phyloP scores from a whole-genome alignment of 92 coral and sea anemone species.

The Bergia puertoricense region DNA sequence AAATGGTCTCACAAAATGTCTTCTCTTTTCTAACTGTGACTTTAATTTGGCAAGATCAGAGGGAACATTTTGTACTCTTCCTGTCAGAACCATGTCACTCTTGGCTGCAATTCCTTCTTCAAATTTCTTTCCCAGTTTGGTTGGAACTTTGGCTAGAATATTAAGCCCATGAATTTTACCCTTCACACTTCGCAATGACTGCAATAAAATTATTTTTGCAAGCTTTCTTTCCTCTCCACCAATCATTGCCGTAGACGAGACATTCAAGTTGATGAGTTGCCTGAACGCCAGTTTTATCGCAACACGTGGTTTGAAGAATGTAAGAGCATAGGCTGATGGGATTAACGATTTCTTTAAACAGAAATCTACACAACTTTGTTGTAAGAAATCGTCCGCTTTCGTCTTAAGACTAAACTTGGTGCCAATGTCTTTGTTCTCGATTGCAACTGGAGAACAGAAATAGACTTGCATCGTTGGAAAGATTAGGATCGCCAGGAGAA shows the following conservation, averaged over 20 bases:
- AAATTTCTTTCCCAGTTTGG: slow-evolving; percentile 77
- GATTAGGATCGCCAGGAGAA: slow-evolving; percentile 61
- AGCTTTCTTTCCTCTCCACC: slow-evolving; percentile 75
- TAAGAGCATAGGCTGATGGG: slow-evolving; percentile 76
- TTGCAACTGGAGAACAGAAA: slow-evolving; percentile 85
- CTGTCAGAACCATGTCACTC: slow-evolving; percentile 78
- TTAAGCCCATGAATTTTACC: slow-evolving; percentile 84
- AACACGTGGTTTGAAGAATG: slow-evolving; percentile 87
- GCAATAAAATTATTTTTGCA: slow-evolving; percentile 73
- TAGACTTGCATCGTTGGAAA: slow-evolving; percentile 89
- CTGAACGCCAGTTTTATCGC: slow-evolving; percentile 66
- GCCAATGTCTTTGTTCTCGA: slow-evolving; percentile 93
- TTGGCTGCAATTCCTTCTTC: slow-evolving; percentile 65
- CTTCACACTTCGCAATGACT: slow-evolving; percentile 89
- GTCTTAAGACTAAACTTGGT: slow-evolving; percentile 79
- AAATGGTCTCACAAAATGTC: slow-evolving; percentile 84
- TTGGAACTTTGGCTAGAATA: slow-evolving; percentile 82
- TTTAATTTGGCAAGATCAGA: slow-evolving; percentile 76
- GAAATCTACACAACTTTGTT: slow-evolving; percentile 73
- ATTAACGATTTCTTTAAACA: slow-evolving; percentile 76
- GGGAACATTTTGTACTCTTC: slow-evolving; percentile 77
- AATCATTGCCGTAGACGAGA: slow-evolving; percentile 71
- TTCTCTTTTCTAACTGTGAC: slow-evolving; percentile 76
- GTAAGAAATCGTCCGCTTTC: slow-evolving; percentile 77
- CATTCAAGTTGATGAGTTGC: slow-evolving; percentile 81